Base-by-base conservation (phyloP, 1,140 invertebrate species). In the Tachypleus tridentatus region DNA sequence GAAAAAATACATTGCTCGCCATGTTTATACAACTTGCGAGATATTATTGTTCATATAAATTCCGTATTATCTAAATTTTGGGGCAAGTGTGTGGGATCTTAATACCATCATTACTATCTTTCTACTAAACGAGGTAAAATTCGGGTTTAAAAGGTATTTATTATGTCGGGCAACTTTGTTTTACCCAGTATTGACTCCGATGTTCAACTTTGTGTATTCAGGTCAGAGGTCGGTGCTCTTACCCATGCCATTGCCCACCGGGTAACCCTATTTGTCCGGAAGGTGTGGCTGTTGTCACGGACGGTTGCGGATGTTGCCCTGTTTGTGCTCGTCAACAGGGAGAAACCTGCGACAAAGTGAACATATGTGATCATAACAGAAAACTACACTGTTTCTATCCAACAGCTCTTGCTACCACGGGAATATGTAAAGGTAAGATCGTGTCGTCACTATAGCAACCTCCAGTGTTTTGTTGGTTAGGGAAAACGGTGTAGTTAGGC, bases 301-400 rank as follows among this genome's bases (percentile, higher is more conserved):
- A 82, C 65, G 80, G 79, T 5, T 82, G 80, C 66, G 76, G 76
- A 0, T 82, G 80, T 71, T 82, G 80, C 66, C 73, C 73, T 49
- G 77, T 80, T 69, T 81, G 80, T 60, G 77, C 80, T 0, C 68
- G 78, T 9, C 80, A 81, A 66, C 74, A 74, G 10, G 80, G 78
- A 1, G 78, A 81, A 50, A 64, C 69, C 5, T 80, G 78, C 67
- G 75, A 79, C 66, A 71, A 69, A 29, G 74, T 73, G 7, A 67
- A 74, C 48, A 64, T 76, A 7, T 80, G 78, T 60, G 78, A 80
- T 68, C 68, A 69, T 48, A 70, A 65, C 9, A 70, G 72, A 49
- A 75, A 74, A 6, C 70, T 80, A 53, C 75, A 76, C 47, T 80
- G 78, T 64, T 72, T 73, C 57, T 76, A 73, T 61, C 56, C 61